Evolutionary conservation across 2,888 invertebrate genomes (phyloP).

Genomic region (Rotaria socialis): DNA sequence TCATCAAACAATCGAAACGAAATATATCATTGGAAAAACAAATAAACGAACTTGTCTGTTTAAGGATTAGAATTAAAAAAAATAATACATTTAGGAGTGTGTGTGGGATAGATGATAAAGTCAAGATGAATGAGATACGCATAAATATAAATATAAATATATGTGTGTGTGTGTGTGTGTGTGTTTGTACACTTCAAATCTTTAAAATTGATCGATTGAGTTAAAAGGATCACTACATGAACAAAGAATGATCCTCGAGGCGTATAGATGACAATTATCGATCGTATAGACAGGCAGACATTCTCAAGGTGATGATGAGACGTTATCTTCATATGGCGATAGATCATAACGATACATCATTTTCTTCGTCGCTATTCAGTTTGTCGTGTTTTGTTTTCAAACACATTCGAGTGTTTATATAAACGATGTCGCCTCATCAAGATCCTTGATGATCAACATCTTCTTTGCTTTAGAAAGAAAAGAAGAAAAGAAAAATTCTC

Average conservation of each 20-base stretch:
- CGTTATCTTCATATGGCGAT: not conserved
- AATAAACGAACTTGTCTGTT: slow-evolving; percentile 2
- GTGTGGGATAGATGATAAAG: slow-evolving; percentile 15
- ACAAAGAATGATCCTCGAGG: not conserved
- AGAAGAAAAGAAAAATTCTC: not conserved
- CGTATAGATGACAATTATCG: slow-evolving; percentile 17
- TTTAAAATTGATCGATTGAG: slow-evolving; percentile 22
- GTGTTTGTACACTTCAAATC: slow-evolving; percentile 17
- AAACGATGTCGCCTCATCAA: not conserved
- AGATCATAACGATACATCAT: not conserved
- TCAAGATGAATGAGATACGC: not conserved
- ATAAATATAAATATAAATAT: not conserved
- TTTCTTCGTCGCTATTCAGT: not conserved
- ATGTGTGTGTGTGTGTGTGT: not conserved
- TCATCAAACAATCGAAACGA: not conserved
- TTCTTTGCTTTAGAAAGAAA: not conserved
- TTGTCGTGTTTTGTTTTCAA: not conserved
- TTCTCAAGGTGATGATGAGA: slow-evolving; percentile 17
- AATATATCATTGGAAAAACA: not conserved
- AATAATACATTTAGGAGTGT: not conserved
- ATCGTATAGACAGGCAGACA: not conserved
- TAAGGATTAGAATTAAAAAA: not conserved
- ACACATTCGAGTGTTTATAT: not conserved
- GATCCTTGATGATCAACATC: not conserved
- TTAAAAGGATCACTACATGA: slow-evolving; percentile 13